Evolutionary conservation across 2,113 vertebrate species (phyloP).

Genomic region (Aptenodytes patagonicus): DNA sequence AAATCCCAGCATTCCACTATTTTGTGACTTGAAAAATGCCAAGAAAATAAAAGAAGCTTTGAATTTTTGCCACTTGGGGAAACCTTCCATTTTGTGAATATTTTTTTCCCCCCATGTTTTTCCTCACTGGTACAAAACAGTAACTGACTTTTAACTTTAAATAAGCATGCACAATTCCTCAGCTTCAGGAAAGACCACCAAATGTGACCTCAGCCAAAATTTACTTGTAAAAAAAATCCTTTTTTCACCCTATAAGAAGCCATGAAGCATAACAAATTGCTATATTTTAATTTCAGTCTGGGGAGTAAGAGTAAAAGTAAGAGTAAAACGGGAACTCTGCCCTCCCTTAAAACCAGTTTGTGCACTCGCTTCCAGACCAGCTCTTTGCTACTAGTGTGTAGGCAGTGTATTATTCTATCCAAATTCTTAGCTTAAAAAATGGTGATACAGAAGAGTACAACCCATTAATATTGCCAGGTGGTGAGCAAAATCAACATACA

Average conservation of each 20-base stretch:
- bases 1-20: neutral
- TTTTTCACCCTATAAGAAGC: neutral
- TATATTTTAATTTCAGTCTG: neutral
- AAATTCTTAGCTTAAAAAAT: neutral
- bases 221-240: neutral
- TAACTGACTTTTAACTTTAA: neutral
- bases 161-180: neutral
- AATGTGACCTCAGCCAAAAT: neutral
- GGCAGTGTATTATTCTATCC: neutral
- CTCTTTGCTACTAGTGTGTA: neutral
- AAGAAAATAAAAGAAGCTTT: neutral
- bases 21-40: neutral
- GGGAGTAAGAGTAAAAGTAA: neutral
- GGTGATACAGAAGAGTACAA: neutral
- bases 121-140: neutral
- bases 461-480: neutral
- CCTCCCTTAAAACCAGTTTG: neutral
- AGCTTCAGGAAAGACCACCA: neutral
- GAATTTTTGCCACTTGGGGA: neutral
- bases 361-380: neutral
- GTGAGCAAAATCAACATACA: neutral
- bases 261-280: neutral
- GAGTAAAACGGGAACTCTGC: neutral
- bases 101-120: neutral
- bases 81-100: neutral